These are phyloP conservation scores for Cheilosia vernalis DNA, from an alignment of 2,888 invertebrate species.

Conservation along the genomic window DNA sequence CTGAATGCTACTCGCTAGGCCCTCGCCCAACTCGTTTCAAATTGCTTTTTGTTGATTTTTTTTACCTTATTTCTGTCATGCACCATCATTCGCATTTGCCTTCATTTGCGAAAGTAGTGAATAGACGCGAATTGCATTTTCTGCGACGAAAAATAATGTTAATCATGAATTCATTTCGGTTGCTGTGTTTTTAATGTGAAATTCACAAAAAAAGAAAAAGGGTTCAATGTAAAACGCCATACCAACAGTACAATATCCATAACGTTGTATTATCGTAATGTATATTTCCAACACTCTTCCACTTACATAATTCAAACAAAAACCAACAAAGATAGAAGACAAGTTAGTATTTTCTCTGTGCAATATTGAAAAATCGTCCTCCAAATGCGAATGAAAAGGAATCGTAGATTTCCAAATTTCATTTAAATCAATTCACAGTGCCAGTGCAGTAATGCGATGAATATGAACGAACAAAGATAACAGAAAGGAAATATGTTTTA, in stretches of 20 bases:
- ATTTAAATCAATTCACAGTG: background rate
- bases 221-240: background rate
- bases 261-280: conserved; percentile 15
- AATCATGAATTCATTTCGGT: conserved; percentile 35
- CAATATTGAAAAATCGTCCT: background rate
- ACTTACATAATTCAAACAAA: conserved; percentile 71
- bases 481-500: conserved; percentile 31
- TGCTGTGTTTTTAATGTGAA: conserved; percentile 41
- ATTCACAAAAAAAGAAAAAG: background rate
- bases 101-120: conserved; percentile 42
- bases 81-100: conserved; percentile 55
- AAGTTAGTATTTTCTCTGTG: conserved; percentile 5
- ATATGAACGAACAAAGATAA: conserved; percentile 40
- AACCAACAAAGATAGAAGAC: conserved; percentile 1
- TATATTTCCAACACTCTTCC: conserved; percentile 18
- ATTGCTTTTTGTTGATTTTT: conserved; percentile 54
- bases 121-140: conserved; percentile 50
- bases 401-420: no score
- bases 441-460: conserved; percentile 6
- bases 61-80: conserved; percentile 10
- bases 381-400: conserved; percentile 29
- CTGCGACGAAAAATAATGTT: conserved; percentile 33
- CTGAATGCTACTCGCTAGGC: conserved; percentile 33
- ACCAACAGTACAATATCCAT: background rate
- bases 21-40: conserved; percentile 58